Conservation (phyloP, 2,797 vertebrate species). For the Xenops minutus region DNA sequence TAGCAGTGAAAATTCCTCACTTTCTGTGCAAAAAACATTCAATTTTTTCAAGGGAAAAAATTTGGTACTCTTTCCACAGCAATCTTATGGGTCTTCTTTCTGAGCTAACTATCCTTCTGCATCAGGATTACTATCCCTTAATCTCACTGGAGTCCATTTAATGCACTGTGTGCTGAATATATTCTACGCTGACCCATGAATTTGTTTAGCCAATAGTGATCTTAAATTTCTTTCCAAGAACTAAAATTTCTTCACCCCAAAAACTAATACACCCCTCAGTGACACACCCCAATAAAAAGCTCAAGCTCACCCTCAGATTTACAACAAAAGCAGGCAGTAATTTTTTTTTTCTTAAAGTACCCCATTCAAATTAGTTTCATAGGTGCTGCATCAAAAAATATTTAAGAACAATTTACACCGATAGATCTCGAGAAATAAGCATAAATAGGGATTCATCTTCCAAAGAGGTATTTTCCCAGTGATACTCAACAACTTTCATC, state of each 20-base stretch:
- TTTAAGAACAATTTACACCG: not conserved
- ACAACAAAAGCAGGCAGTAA: not conserved
- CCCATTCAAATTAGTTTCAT: not conserved
- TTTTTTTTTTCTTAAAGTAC: not conserved
- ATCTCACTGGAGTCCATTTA: not conserved
- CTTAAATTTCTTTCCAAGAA: not conserved
- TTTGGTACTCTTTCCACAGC: not conserved
- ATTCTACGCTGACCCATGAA: not conserved
- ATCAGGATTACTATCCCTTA: not conserved
- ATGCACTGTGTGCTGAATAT: not conserved
- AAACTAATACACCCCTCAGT: not conserved
- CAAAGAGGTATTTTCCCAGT: not conserved
- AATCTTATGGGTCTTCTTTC: not conserved
- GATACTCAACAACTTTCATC: slow-evolving; percentile 17
- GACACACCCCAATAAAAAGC: not conserved
- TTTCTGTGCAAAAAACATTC: not conserved
- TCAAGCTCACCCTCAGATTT: not conserved
- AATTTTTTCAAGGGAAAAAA: not conserved
- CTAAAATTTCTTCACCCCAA: not conserved
- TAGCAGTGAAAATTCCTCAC: not conserved
- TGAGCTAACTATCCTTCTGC: not conserved
- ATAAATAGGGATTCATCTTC: not conserved
- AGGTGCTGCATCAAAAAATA: not conserved
- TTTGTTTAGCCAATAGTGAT: not conserved
- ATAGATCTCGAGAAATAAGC: not conserved